These are phyloP conservation scores for Merluccius polli DNA, from an alignment of 2,797 vertebrate species.

Conservation along the genomic window DNA sequence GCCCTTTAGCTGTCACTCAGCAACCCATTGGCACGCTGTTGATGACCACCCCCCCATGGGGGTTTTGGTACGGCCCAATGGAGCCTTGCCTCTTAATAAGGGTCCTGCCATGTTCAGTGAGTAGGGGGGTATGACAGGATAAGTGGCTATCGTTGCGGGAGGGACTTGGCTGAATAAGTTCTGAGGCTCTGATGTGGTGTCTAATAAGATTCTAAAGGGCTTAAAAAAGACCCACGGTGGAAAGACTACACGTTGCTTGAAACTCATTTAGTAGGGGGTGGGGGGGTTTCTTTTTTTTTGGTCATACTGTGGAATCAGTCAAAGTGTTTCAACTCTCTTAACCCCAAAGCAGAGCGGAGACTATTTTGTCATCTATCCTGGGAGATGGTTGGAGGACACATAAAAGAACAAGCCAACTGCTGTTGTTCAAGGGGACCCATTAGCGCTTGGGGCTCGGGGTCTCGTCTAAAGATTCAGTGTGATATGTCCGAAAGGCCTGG, in stretches of 20 bases:
- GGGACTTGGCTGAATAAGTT: constrained; percentile 62
- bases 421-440: constrained; percentile 1
- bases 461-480: not conserved
- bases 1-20: constrained; percentile 68
- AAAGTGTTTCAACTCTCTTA: constrained; percentile 34
- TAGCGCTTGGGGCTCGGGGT: not conserved
- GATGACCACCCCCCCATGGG: constrained; percentile 55
- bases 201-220: constrained; percentile 63
- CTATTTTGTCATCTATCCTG: constrained; percentile 31
- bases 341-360: constrained; percentile 17
- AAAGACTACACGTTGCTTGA: constrained; percentile 44
- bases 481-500: not conserved
- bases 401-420: constrained; percentile 22
- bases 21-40: constrained; percentile 50
- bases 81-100: constrained; percentile 70
- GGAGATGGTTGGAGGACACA: constrained; percentile 33
- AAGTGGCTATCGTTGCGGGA: constrained; percentile 63
- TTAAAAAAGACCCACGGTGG: constrained; percentile 37
- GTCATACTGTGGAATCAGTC: constrained; percentile 48
- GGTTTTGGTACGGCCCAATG: constrained; percentile 68
- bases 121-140: constrained; percentile 62
- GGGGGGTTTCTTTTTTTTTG: constrained; percentile 37
- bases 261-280: constrained; percentile 49
- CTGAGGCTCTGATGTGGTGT: constrained; percentile 58
- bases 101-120: constrained; percentile 63